phyloP scores from a whole-genome alignment of 1,140 invertebrate genomes.

The Bombus pascuorum region DNA sequence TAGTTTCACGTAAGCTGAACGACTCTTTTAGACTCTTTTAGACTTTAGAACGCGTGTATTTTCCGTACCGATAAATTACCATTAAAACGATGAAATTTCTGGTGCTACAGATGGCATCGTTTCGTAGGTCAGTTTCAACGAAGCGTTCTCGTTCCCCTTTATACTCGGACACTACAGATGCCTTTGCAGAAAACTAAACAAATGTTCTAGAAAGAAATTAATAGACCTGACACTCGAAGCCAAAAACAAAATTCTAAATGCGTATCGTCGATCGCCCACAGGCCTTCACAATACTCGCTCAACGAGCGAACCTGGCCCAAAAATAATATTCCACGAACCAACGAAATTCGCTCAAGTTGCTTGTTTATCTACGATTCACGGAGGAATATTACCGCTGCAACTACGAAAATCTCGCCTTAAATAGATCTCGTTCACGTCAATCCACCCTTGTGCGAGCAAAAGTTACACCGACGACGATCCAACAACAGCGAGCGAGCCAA shows the following conservation, averaged over 20 bases:
- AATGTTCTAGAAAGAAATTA: background rate
- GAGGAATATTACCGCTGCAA: background rate
- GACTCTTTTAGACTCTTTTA: too few relatives aligned
- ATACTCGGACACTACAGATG: background rate
- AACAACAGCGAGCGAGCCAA: background rate
- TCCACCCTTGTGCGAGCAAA: background rate
- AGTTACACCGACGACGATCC: background rate
- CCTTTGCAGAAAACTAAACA: too few relatives aligned
- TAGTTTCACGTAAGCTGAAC: too few relatives aligned
- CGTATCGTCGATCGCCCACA: background rate
- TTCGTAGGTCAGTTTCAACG: slow-evolving; percentile 20
- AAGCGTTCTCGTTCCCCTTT: too few relatives aligned
- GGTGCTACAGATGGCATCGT: background rate
- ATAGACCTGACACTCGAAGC: background rate
- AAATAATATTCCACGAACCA: slow-evolving; percentile 12
- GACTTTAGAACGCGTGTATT: background rate
- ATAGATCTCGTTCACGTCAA: background rate
- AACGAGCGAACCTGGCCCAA: background rate
- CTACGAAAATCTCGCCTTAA: slow-evolving; percentile 1
- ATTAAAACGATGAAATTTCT: background rate
- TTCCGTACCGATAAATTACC: too few relatives aligned
- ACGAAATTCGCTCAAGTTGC: background rate
- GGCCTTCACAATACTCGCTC: background rate
- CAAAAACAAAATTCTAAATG: background rate
- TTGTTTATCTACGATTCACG: background rate